These are phyloP conservation scores for Ectropis grisescens DNA, from an alignment of 1,140 invertebrate species.

Conservation along the genomic window DNA sequence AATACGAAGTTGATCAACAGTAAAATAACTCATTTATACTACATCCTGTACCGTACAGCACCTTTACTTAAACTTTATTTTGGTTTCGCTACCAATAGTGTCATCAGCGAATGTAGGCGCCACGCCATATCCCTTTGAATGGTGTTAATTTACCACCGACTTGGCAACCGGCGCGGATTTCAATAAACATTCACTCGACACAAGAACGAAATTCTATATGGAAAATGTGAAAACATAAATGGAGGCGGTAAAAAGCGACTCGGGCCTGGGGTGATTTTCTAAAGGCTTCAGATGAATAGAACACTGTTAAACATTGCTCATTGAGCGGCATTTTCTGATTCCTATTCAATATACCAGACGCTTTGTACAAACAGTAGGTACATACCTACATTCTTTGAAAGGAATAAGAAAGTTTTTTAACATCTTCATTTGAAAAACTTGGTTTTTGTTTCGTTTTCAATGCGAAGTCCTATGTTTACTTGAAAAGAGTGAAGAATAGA, in stretches of 20 bases:
- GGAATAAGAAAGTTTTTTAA: slow-evolving; percentile 21
- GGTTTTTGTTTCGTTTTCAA: too few relatives aligned
- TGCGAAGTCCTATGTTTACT: too few relatives aligned
- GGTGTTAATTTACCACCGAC: slow-evolving; percentile 55
- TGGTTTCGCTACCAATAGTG: too few relatives aligned
- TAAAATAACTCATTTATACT: too few relatives aligned
- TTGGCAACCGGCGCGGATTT: slow-evolving; percentile 38
- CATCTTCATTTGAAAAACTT: slow-evolving; percentile 18
- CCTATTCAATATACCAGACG: slow-evolving; percentile 29
- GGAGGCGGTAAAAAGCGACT: slow-evolving; percentile 47
- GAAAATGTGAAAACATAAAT: slow-evolving; percentile 61
- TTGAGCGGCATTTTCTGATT: slow-evolving; percentile 51
- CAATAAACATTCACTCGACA: slow-evolving; percentile 43
- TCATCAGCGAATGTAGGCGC: too few relatives aligned
- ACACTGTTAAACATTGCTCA: slow-evolving; percentile 56
- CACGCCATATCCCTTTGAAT: too few relatives aligned
- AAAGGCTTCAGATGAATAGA: slow-evolving; percentile 58
- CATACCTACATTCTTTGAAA: slow-evolving; percentile 9
- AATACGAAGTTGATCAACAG: too few relatives aligned
- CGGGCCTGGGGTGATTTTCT: slow-evolving; percentile 60
- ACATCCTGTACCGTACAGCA: too few relatives aligned
- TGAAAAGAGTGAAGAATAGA: too few relatives aligned
- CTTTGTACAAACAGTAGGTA: slow-evolving; percentile 19
- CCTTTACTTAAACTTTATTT: too few relatives aligned
- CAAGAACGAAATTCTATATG: slow-evolving; percentile 52